Evolutionary conservation across 2,888 invertebrate genomes (phyloP).

Genomic region (Trypoxylon attenuatum): DNA sequence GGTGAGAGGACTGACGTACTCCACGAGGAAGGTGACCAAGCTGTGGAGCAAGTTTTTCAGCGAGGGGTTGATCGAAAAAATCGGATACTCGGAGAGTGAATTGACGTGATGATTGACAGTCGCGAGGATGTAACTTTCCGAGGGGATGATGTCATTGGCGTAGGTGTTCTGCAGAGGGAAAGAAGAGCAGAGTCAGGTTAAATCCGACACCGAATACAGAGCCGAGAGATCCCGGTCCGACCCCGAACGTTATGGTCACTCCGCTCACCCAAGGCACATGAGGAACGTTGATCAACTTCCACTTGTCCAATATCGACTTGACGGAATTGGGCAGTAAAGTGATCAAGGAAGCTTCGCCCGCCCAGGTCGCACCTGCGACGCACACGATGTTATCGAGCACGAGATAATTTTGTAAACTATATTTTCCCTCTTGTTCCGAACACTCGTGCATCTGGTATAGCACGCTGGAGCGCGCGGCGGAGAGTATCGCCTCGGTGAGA

Average conservation of each 20-base stretch:
- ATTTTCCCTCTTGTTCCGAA: conserved; percentile 71
- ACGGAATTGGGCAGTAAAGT: conserved; percentile 77
- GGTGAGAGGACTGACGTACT: conserved; percentile 76
- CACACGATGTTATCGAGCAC: conserved; percentile 71
- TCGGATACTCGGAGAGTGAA: conserved; percentile 79
- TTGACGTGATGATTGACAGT: conserved; percentile 82
- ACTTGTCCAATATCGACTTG: conserved; percentile 79
- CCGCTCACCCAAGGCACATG: conserved; percentile 78
- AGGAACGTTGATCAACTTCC: conserved; percentile 77
- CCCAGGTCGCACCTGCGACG: conserved; percentile 74
- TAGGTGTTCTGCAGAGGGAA: conserved; percentile 79
- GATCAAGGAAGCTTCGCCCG: conserved; percentile 76
- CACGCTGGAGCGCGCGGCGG: conserved; percentile 73
- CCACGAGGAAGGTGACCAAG: conserved; percentile 80
- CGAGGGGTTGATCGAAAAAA: conserved; percentile 79
- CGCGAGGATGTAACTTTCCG: conserved; percentile 88
- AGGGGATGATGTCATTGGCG: conserved; percentile 86
- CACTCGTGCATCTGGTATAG: conserved; percentile 75
- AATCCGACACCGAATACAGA: neutral
- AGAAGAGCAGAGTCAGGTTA: neutral
- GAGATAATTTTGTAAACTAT: conserved; percentile 74
- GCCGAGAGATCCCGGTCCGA: neutral
- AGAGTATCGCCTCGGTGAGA: conserved; percentile 80
- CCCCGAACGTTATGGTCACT: neutral
- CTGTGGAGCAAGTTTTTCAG: conserved; percentile 81